Evolutionary conservation across 23 tunicate genomes (phyloP).

Genomic region (Corella eumyota): DNA sequence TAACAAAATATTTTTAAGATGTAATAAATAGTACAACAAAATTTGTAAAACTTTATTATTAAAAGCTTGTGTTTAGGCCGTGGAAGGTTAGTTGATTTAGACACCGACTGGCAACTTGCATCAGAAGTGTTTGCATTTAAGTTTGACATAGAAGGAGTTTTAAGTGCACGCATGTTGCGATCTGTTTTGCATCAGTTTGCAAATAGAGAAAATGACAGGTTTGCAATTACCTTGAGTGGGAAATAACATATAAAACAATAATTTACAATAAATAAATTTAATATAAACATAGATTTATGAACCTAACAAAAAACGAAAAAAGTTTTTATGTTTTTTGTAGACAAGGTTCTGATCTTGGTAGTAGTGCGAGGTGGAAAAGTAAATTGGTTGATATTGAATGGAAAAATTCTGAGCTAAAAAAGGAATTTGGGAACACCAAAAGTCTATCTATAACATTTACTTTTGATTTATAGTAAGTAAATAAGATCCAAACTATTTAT

Average conservation of each 20-base stretch:
- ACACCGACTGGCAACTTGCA: slow-evolving; percentile 60
- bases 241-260: too few species aligned
- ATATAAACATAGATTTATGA: too few species aligned
- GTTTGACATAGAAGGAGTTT: slow-evolving; percentile 27
- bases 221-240: too few species aligned
- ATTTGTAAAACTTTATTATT: too few species aligned
- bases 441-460: slow-evolving; percentile 28
- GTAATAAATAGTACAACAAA: too few species aligned
- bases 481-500: too few species aligned
- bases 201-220: too few species aligned
- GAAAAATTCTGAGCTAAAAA: slow-evolving; percentile 2
- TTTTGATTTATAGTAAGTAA: slow-evolving; percentile 13
- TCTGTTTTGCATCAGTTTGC: neutral
- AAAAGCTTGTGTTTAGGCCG: too few species aligned
- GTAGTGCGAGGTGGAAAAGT: slow-evolving; percentile 2
- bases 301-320: too few species aligned
- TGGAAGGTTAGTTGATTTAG: slow-evolving; percentile 51
- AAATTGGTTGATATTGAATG: slow-evolving; percentile 22
- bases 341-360: neutral
- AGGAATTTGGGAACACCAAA: slow-evolving; percentile 21
- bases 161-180: slow-evolving; percentile 10
- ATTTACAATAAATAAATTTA: too few species aligned
- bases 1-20: too few species aligned
- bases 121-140: slow-evolving; percentile 34
- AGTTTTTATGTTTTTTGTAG: too few species aligned